Evolutionary conservation across 2,797 vertebrate species (phyloP).

Genomic region (Anguilla obscura): DNA sequence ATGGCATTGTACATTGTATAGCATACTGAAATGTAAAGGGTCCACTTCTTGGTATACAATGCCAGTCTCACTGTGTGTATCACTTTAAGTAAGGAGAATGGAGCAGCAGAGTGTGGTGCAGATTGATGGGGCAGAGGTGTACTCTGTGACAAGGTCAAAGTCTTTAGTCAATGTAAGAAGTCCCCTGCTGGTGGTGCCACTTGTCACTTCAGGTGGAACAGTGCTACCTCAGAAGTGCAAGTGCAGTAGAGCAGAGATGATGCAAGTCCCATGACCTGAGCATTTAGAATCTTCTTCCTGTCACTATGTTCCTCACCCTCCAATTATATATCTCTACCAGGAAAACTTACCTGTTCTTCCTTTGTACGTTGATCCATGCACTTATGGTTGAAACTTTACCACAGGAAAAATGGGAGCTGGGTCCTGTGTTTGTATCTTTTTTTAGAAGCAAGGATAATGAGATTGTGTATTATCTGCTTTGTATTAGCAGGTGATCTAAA

Average conservation of each 20-base stretch:
- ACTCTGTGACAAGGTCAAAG: conserved; percentile 54
- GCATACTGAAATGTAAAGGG: neutral
- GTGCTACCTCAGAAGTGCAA: conserved; percentile 41
- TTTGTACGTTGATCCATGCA: neutral
- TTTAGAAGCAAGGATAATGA: neutral
- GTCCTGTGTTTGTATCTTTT: neutral
- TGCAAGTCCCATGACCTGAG: conserved; percentile 56
- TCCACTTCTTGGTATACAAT: neutral
- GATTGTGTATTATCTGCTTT: no score
- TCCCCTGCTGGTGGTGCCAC: conserved; percentile 48
- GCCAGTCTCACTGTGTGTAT: neutral
- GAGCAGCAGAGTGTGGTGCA: conserved; percentile 28
- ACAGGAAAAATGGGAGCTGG: neutral
- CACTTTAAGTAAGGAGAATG: neutral
- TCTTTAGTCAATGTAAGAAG: conserved; percentile 51
- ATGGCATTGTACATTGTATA: neutral
- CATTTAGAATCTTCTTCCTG: conserved; percentile 61
- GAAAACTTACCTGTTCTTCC: conserved; percentile 50
- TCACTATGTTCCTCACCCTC: conserved; percentile 53
- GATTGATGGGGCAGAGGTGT: conserved; percentile 43
- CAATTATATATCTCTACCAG: conserved; percentile 55
- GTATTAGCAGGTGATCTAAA: neutral
- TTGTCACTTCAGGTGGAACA: conserved; percentile 54
- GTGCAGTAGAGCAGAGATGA: conserved; percentile 60
- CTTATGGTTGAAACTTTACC: neutral